Evolutionary conservation across 2,797 vertebrate genomes (phyloP).

Genomic region (Phrynocephalus forsythii): DNA sequence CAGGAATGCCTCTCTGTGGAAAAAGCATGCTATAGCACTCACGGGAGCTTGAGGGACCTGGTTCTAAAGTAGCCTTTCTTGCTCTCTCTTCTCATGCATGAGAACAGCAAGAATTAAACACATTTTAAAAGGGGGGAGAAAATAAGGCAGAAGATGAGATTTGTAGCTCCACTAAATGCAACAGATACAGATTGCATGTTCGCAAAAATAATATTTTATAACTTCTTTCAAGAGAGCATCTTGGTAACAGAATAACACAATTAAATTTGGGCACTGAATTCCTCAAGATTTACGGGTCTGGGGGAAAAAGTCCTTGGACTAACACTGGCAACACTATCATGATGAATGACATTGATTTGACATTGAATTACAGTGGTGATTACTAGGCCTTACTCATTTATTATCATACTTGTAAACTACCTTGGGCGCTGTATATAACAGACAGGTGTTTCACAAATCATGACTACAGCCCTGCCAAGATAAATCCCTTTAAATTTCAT

Average conservation of each 20-base stretch:
- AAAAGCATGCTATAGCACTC: constrained; percentile 55
- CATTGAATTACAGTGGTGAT: not conserved
- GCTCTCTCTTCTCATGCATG: not conserved
- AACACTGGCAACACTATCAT: not conserved
- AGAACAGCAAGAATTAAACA: not conserved
- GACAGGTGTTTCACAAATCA: not conserved
- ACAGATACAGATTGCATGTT: not conserved
- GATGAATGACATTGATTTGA: not conserved
- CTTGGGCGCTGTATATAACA: not conserved
- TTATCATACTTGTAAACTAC: not conserved
- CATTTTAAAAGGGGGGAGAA: constrained; percentile 19
- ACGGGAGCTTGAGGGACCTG: not conserved
- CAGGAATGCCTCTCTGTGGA: constrained; percentile 71
- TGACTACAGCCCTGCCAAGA: not conserved
- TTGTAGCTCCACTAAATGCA: not conserved
- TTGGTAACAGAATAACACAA: not conserved
- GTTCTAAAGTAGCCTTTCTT: not conserved
- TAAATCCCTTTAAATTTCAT: not conserved
- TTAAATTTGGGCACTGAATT: not conserved
- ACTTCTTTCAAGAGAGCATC: not conserved
- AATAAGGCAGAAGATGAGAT: not conserved
- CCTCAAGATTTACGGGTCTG: not conserved
- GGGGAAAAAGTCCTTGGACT: not conserved
- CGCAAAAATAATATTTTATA: not conserved
- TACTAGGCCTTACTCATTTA: not conserved